These are phyloP conservation scores for Myotis yumanensis DNA, from an alignment of 2,113 vertebrate genomes.

Conservation along the genomic window DNA sequence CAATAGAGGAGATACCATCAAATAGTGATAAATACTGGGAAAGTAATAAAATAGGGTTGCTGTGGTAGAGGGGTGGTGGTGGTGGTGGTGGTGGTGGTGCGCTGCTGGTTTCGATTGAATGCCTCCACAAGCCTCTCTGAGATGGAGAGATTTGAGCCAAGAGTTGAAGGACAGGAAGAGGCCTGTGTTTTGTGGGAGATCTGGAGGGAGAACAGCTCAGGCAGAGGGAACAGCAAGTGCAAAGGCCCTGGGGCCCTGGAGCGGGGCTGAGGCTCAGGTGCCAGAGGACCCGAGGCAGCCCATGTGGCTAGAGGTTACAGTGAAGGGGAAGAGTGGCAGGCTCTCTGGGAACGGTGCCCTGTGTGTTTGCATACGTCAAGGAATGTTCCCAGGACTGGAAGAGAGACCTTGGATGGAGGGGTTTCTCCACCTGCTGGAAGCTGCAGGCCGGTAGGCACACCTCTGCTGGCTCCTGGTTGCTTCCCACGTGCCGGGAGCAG, in stretches of 20 bases:
- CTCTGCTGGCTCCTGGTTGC: neutral
- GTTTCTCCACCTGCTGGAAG: neutral
- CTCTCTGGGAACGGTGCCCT: neutral
- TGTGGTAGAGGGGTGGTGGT: too few species aligned
- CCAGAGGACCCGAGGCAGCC: neutral
- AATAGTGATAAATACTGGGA: neutral
- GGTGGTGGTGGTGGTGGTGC: neutral
- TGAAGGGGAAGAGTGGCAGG: neutral
- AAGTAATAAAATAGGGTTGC: neutral
- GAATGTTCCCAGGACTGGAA: neutral
- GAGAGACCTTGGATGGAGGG: neutral
- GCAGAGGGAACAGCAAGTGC: neutral
- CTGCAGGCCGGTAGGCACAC: too few species aligned
- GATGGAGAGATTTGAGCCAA: neutral
- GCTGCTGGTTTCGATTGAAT: neutral
- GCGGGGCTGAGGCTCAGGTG: neutral
- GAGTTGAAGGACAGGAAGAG: neutral
- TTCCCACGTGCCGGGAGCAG: too few species aligned
- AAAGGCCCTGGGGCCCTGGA: neutral
- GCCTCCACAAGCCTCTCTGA: neutral
- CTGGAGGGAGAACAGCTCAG: neutral
- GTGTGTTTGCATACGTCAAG: neutral
- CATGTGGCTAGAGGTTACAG: neutral
- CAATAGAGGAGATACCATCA: neutral
- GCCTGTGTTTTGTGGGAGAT: neutral